A percentile compares a stretch with the other conserved stretches of the same genome.
Conservation (phyloP, 2,113 vertebrate genomes). For the Jacana jacana region DNA sequence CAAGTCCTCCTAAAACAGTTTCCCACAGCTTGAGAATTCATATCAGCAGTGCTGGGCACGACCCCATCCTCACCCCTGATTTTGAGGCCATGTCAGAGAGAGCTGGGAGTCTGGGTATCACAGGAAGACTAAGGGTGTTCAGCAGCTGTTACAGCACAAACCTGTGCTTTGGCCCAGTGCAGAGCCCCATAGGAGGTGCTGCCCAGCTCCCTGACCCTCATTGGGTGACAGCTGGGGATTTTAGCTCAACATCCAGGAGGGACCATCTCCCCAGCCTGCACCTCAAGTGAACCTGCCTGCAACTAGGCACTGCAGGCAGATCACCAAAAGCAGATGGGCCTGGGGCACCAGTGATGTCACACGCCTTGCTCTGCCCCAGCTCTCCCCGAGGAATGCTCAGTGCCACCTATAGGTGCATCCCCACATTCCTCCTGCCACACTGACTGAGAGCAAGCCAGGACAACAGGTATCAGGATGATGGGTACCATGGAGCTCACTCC, state of each 20-base stretch:
- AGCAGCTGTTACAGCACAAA: neutral
- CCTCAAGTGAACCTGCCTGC: neutral
- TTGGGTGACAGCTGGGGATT: neutral
- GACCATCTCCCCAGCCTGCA: neutral
- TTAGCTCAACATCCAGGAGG: neutral
- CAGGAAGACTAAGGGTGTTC: neutral
- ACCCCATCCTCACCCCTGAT: neutral
- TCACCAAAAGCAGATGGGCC: neutral
- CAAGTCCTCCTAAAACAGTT: neutral
- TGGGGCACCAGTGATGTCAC: neutral
- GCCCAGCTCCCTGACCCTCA: neutral
- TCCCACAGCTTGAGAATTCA: neutral
- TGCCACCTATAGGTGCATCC: neutral
- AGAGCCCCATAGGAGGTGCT: neutral
- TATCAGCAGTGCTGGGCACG: neutral
- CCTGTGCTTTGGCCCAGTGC: no score
- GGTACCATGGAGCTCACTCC: neutral
- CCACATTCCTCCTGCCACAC: neutral
- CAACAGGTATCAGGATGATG: fast-evolving
- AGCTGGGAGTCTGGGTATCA: neutral
- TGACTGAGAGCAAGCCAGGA: neutral
- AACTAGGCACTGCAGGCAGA: neutral
- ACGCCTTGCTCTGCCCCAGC: neutral
- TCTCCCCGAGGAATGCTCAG: neutral
- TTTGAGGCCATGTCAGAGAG: neutral